phyloP scores from a whole-genome alignment of 2,888 invertebrate genomes.

The Sericinus montela region DNA sequence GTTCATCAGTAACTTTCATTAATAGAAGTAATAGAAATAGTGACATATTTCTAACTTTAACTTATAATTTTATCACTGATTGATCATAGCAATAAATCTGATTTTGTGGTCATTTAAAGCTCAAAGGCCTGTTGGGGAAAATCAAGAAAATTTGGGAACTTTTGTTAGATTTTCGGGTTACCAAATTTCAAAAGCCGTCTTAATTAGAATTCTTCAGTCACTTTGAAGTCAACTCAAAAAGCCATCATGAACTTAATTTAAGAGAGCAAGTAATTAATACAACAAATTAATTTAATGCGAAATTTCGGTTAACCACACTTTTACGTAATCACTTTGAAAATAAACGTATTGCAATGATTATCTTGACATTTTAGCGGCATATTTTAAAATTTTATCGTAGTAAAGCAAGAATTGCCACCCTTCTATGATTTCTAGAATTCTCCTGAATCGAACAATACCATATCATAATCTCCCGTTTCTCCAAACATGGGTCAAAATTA shows the following conservation, averaged over 20 bases:
- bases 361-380: no score
- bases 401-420: no score
- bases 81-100: conserved; percentile 4
- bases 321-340: neutral
- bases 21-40: no score
- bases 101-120: neutral
- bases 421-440: no score
- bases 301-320: neutral
- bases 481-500: no score
- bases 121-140: neutral
- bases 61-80: neutral
- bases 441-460: no score
- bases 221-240: conserved; percentile 1
- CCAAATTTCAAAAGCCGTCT: conserved; percentile 4
- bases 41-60: no score
- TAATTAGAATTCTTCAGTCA: conserved; percentile 9
- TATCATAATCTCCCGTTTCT: no score
- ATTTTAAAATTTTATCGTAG: no score
- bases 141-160: conserved; percentile 1
- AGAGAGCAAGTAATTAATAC: neutral
- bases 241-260: neutral
- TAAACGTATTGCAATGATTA: no score
- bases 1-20: no score
- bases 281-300: neutral
- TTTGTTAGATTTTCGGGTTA: neutral